These are phyloP conservation scores for Pterocles gutturalis DNA, from an alignment of 2,113 vertebrate genomes.

Conservation along the genomic window DNA sequence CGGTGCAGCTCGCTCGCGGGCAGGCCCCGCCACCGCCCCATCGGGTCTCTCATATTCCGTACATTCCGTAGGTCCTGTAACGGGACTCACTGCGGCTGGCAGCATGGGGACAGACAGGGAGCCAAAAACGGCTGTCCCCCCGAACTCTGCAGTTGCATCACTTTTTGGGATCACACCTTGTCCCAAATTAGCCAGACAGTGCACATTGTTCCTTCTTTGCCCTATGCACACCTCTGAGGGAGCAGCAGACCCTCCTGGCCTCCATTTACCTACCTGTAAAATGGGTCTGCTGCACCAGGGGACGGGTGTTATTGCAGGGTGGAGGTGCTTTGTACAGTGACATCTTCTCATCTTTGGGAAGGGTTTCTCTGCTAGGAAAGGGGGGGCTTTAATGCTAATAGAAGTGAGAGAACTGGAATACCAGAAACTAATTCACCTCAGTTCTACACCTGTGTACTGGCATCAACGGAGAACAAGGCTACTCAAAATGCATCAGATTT, in stretches of 20 bases:
- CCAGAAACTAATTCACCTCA: neutral
- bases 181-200: neutral
- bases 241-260: neutral
- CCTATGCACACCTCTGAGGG: neutral
- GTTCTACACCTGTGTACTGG: rapidly evolving
- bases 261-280: neutral
- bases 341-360: neutral
- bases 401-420: neutral
- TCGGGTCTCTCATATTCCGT: rapidly evolving
- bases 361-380: neutral
- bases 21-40: too few species aligned
- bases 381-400: neutral
- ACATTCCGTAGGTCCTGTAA: too few species aligned
- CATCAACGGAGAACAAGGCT: neutral
- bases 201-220: neutral
- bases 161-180: neutral
- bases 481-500: neutral
- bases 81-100: neutral
- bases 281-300: neutral
- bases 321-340: neutral
- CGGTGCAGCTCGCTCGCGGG: too few species aligned
- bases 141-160: rapidly evolving
- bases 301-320: rapidly evolving
- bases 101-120: neutral
- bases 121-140: neutral